These are phyloP conservation scores for Antigone vipio DNA, from an alignment of 2,113 vertebrate genomes.

Conservation along the genomic window DNA sequence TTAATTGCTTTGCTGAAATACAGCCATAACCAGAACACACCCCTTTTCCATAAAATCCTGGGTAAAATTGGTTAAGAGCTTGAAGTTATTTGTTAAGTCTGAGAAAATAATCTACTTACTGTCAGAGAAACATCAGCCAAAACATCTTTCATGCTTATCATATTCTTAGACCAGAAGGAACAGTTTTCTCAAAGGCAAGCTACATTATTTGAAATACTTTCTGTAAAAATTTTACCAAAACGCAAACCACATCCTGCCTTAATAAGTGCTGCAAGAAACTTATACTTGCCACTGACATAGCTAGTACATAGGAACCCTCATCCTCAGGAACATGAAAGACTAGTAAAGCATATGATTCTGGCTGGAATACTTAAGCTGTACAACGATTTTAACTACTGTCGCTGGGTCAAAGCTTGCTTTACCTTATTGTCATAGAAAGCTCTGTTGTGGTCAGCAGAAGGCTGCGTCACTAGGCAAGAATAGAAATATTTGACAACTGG, in stretches of 20 bases:
- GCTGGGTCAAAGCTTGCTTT: background rate
- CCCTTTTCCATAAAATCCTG: background rate
- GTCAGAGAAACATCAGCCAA: background rate
- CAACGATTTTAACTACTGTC: background rate
- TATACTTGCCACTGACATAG: background rate
- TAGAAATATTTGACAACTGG: background rate
- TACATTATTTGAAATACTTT: background rate
- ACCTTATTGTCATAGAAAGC: background rate
- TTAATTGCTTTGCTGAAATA: background rate
- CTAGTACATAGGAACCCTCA: background rate
- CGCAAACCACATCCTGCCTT: background rate
- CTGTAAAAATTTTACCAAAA: background rate
- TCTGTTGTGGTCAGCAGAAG: background rate
- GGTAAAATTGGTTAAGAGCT: background rate
- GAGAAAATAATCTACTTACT: background rate
- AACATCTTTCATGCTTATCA: background rate
- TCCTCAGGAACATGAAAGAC: background rate
- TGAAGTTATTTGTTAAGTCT: background rate
- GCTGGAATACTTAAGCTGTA: background rate
- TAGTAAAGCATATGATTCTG: background rate
- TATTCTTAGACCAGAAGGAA: background rate
- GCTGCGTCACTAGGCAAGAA: background rate
- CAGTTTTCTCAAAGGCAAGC: background rate
- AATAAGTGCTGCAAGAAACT: background rate
- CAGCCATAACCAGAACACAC: background rate